Conservation (phyloP, 2,888 invertebrate species). For the Melitaea athalia region DNA sequence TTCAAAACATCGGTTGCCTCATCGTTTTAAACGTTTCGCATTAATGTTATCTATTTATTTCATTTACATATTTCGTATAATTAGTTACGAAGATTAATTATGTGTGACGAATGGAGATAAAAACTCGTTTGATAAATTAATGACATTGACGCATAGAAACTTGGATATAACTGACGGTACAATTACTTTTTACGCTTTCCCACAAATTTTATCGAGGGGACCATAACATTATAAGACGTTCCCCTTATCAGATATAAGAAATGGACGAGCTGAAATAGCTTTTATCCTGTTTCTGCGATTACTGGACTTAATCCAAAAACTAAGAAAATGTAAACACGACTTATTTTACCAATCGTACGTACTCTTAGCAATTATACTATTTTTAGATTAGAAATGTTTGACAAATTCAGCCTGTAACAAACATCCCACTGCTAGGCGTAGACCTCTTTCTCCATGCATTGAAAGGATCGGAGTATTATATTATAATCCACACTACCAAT, state of each 20-base stretch:
- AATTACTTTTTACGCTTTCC: conserved; percentile 24
- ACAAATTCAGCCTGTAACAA: no score
- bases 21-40: background rate
- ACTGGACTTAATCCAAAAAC: background rate
- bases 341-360: no score
- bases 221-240: conserved; percentile 13
- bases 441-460: no score
- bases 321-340: background rate
- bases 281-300: background rate
- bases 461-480: no score
- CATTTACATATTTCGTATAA: background rate
- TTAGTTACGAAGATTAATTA: background rate
- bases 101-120: background rate
- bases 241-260: conserved; percentile 2
- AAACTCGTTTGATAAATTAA: conserved; percentile 3
- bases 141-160: conserved; percentile 20
- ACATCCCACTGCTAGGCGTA: no score
- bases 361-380: no score
- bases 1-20: background rate
- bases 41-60: background rate
- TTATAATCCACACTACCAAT: no score
- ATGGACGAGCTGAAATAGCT: background rate
- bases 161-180: conserved; percentile 12
- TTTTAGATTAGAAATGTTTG: no score
- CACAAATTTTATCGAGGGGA: conserved; percentile 22